Percentiles rank a stretch among this genome's conserved stretches.
Conservation (phyloP, 1,140 invertebrate genomes). For the Scaptomyza montana region DNA sequence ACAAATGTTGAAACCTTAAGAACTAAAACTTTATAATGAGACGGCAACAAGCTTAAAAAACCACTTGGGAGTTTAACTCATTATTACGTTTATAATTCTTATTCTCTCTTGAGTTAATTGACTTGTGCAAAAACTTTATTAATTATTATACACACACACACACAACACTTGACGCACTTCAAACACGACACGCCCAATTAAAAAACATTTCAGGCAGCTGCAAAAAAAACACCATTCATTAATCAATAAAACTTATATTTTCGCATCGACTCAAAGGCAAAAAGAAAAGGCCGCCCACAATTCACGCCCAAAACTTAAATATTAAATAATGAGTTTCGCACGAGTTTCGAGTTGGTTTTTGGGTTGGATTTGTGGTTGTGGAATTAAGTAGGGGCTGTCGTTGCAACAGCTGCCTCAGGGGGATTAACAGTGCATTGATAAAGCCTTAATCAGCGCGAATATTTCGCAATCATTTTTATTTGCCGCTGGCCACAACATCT, state of each 20-base stretch:
- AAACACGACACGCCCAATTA: not conserved
- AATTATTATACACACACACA: conserved; percentile 14
- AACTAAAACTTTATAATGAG: not conserved
- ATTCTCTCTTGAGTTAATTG: conserved; percentile 24
- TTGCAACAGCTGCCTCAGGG: conserved; percentile 10
- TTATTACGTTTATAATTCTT: conserved; percentile 5
- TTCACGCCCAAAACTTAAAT: conserved; percentile 52
- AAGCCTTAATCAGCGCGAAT: conserved; percentile 64
- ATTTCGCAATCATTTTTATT: conserved; percentile 60
- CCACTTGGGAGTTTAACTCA: not conserved
- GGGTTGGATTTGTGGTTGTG: conserved; percentile 15
- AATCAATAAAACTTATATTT: conserved; percentile 37
- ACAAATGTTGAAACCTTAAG: no score
- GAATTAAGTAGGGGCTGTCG: conserved; percentile 12
- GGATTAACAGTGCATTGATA: conserved; percentile 66
- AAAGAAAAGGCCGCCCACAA: conserved; percentile 24
- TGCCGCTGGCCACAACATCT: conserved; percentile 34
- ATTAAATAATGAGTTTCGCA: conserved; percentile 69
- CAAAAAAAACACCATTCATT: conserved; percentile 2
- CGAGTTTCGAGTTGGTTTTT: conserved; percentile 7
- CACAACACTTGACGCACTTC: conserved; percentile 16
- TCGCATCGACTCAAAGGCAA: conserved; percentile 26
- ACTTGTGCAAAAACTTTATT: conserved; percentile 19
- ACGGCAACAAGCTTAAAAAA: not conserved
- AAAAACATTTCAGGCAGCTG: conserved; percentile 7